Percentiles rank a stretch among this genome's conserved stretches.
Evolutionary conservation across 2,797 vertebrate species (phyloP).

Genomic region (Dendrocincla fuliginosa): DNA sequence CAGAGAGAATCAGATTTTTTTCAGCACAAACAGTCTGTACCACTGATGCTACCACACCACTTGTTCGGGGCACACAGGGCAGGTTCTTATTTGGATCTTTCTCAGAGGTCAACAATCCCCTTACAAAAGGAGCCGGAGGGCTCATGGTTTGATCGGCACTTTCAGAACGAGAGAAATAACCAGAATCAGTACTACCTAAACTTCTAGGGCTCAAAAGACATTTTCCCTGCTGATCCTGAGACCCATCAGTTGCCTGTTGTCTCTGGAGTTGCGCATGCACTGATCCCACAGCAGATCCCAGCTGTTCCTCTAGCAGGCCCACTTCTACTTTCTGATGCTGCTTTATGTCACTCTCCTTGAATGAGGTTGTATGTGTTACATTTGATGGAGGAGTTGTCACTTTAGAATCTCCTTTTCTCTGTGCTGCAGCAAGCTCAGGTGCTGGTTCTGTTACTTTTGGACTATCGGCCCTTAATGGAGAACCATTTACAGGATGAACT

Average conservation of each 20-base stretch:
- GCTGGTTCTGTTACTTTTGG: constrained; percentile 84
- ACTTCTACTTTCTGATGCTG: constrained; percentile 77
- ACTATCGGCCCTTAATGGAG: constrained; percentile 88
- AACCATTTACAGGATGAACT: constrained; percentile 90
- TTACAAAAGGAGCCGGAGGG: constrained; percentile 90
- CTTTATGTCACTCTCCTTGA: constrained; percentile 83
- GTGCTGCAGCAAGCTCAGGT: constrained; percentile 82
- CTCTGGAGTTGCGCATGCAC: constrained; percentile 92
- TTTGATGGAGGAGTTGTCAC: constrained; percentile 74
- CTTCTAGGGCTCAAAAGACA: constrained; percentile 93
- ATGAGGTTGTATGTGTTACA: constrained; percentile 76
- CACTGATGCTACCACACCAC: constrained; percentile 75
- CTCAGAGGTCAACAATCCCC: constrained; percentile 84
- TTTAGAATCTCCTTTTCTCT: constrained; percentile 87
- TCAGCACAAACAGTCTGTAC: constrained; percentile 82
- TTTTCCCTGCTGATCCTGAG: constrained; percentile 92
- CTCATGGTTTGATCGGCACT: constrained; percentile 96
- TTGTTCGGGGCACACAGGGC: constrained; percentile 65
- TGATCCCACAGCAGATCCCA: constrained; percentile 76
- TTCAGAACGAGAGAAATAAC: constrained; percentile 97
- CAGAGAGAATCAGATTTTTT: constrained; percentile 75
- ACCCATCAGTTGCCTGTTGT: constrained; percentile 94
- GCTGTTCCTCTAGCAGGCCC: constrained; percentile 83
- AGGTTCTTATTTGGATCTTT: constrained; percentile 82
- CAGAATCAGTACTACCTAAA: constrained; percentile 96